Evolutionary conservation across 2,113 vertebrate genomes (phyloP), one percentile per base, ranked within the genome.

Genomic region (Atrichornis clamosus): DNA sequence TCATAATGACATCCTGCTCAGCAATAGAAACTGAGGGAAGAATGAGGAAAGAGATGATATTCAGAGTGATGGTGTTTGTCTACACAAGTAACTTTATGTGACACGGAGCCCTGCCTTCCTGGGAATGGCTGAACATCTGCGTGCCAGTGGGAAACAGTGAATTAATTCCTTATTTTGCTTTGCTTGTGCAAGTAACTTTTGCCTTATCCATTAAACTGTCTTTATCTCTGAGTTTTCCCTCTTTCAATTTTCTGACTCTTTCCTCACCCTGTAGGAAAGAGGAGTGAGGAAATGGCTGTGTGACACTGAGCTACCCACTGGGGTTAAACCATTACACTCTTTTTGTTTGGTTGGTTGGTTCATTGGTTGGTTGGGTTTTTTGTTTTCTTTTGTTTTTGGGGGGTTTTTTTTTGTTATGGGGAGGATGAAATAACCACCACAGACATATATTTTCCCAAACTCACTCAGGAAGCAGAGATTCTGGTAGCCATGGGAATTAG

Each of bases 1-100:
- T 8, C n/a, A 7, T 15, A 19, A 13, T 4, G 13, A 53, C 0
- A 1, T 23, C 23, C 21, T 32, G 19, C 11, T n/a, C 35, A 50
- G 20, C 19, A 69, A 32, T 22, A 55, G 62, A 81, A 90, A 5
- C 4, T 7, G 1, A 39, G 7, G 7, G 11, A 35, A 42, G 7
- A 52, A 33, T 33, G 28, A 72, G 32, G 32, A 81, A 46, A 52
- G 32, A 16, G 18, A 4, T 9, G 18, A 23, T 14, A 9, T 47
- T 65, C 26, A 47, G 33, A 70, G 23, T 15, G 24, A n/a, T 35
- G 12, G 9, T 1, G 1, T 83, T 83, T 65, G 19, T 44, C 46
- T 86, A 59, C 27, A 32, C 16, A 86, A 39, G 20, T 33, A 13
- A 73, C 23, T 1, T 3, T 18, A 23, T 0, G 0, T 0, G 0